A percentile compares a stretch with the other conserved stretches of the same genome.
Conservation (phyloP, 1,140 invertebrate genomes). For the Agraylea sexmaculata region DNA sequence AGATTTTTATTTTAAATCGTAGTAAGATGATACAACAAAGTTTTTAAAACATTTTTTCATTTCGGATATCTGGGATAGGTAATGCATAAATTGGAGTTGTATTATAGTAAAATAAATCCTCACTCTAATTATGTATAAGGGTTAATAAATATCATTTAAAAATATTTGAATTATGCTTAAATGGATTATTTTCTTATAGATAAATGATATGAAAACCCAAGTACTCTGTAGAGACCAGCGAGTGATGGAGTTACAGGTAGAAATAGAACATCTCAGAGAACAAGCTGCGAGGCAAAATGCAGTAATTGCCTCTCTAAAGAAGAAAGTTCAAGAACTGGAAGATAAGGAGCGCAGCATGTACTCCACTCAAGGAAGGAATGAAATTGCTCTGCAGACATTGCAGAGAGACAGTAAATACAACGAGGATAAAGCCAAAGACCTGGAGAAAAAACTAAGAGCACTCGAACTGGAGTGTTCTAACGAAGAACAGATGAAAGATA, state of each 20-base stretch:
- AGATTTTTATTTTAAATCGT: too few relatives aligned
- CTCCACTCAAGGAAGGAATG: conserved; percentile 48
- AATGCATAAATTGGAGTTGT: too few relatives aligned
- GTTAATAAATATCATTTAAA: too few relatives aligned
- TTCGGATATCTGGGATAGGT: too few relatives aligned
- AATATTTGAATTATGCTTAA: too few relatives aligned
- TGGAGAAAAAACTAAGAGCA: conserved; percentile 58
- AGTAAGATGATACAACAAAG: too few relatives aligned
- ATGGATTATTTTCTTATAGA: conserved; percentile 30
- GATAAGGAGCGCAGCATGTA: conserved; percentile 57
- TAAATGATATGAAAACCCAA: conserved; percentile 53
- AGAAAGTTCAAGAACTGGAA: conserved; percentile 66
- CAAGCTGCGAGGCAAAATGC: conserved; percentile 69
- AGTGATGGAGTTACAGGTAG: conserved; percentile 52
- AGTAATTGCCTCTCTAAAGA: conserved; percentile 62
- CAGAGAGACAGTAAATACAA: conserved; percentile 61
- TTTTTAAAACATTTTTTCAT: too few relatives aligned
- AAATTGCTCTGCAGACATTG: conserved; percentile 56
- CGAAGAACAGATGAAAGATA: conserved; percentile 56
- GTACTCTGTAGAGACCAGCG: conserved; percentile 52
- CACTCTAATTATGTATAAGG: too few relatives aligned
- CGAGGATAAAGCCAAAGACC: conserved; percentile 62
- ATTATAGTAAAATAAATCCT: too few relatives aligned
- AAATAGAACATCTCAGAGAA: conserved; percentile 60
- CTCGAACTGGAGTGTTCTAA: conserved; percentile 55